Conservation (phyloP, 1,140 invertebrate genomes). For the Lepidurus arcticus region DNA sequence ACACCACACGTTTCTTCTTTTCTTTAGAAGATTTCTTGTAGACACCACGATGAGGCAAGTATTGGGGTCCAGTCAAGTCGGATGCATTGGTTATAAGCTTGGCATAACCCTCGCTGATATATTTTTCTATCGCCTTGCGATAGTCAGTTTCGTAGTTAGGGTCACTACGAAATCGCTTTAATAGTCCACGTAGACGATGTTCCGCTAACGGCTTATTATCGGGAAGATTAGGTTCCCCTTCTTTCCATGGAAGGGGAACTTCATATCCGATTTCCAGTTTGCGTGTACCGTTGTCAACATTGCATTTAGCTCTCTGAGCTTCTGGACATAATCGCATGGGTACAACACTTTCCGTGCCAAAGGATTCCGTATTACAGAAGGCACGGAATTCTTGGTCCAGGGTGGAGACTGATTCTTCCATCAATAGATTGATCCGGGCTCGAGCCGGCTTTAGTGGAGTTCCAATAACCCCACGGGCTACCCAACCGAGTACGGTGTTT, state of each 20-base stretch:
- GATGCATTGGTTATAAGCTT: not conserved
- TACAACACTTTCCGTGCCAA: conserved; percentile 18
- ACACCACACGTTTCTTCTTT: not conserved
- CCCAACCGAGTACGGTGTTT: conserved; percentile 11
- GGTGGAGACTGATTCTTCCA: too few relatives aligned
- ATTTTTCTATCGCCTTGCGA: not conserved
- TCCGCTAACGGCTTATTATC: conserved; percentile 10
- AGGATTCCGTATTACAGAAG: conserved; percentile 28
- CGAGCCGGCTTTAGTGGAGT: not conserved
- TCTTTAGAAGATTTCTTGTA: not conserved
- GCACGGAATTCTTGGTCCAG: not conserved
- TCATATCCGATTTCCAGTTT: conserved; percentile 31
- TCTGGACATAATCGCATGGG: not conserved
- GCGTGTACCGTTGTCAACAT: not conserved
- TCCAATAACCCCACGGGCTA: conserved; percentile 25
- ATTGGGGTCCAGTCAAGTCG: not conserved
- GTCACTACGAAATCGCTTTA: not conserved
- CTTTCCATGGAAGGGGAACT: too few relatives aligned
- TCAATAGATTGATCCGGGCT: not conserved
- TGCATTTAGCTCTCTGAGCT: conserved; percentile 12
- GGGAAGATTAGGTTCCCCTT: not conserved
- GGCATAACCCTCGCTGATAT: conserved; percentile 1
- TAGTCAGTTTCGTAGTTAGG: conserved; percentile 3
- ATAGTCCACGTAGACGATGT: not conserved
- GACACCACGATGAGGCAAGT: conserved; percentile 21